Base-by-base conservation (phyloP, 2,888 invertebrate genomes). In the Penaeus monodon region DNA sequence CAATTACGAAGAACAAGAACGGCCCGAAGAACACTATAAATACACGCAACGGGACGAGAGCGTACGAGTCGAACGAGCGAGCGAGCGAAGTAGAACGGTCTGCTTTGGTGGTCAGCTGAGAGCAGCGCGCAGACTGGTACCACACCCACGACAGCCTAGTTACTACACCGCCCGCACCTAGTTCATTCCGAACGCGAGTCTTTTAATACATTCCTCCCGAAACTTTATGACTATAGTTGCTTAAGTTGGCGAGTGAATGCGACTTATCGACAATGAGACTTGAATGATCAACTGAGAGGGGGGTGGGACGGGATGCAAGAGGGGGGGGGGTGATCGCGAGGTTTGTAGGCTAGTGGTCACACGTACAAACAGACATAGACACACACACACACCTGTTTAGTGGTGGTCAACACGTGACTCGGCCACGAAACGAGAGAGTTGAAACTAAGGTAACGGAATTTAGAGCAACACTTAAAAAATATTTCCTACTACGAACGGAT, bases 321-420 rank as follows among this genome's bases (percentile, higher is more conserved):
- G 49, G 49, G 22, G 57, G 20, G 17, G 57, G 17, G 17, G 57
- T 14, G 57, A 57, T 57, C 57, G 57, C 57, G 17, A 57, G 57
- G 76, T 44, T 24, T 76, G 76, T 76, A 44, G 76, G 38, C 76
- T 44, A 76, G 76, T 76, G 76, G 76, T 76, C 49, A 44, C 76
- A 44, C 76, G 49, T 44, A 49, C 24, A 44, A 44, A n/a, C 49
- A 12, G n/a, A 38, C 76, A 76, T 44, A 8, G 7, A 49, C 49
- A 49, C 49, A 14, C 74, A 14, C 29, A 14, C 76, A 49, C 24
- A 76, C 76, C 76, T 76, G 76, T 49, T 76, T n/a, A 76, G 22
- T 49, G 76, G 76, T 29, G 76, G 20, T 57, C 57, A 57, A 57
- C 57, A 57, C 57, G 57, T 57, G 57, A 57, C 57, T 57, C 57